Evolutionary conservation across 2,113 vertebrate species (phyloP).

Genomic region (Apeltes quadracus): DNA sequence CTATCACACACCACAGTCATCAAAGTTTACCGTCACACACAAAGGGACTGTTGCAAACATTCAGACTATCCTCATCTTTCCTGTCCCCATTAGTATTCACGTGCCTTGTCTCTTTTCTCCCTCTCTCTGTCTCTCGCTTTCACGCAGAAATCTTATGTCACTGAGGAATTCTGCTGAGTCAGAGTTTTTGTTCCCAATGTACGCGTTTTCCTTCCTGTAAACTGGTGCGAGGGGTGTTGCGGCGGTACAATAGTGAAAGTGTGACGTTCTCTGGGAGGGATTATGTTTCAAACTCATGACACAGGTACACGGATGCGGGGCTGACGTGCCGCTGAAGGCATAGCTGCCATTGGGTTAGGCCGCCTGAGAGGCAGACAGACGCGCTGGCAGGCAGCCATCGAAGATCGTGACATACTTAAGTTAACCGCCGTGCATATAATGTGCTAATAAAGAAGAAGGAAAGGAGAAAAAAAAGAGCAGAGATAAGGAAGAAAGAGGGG

Average conservation of each 20-base stretch:
- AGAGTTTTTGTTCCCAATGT: slow-evolving; percentile 43
- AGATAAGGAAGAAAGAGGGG: slow-evolving; percentile 21
- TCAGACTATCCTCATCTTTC: slow-evolving; percentile 5
- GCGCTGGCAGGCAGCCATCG: background rate
- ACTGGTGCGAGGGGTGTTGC: slow-evolving; percentile 26
- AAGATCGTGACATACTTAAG: background rate
- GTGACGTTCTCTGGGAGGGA: slow-evolving; percentile 1
- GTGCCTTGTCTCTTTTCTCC: slow-evolving; percentile 2
- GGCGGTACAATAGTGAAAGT: slow-evolving; percentile 55
- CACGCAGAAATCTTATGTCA: slow-evolving; percentile 53
- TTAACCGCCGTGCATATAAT: background rate
- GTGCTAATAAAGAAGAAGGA: background rate
- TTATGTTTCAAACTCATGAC: slow-evolving; percentile 7
- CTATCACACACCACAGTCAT: slow-evolving; percentile 40
- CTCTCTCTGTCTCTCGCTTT: slow-evolving; percentile 4
- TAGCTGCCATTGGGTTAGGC: slow-evolving; percentile 18
- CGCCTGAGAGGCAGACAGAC: slow-evolving; percentile 43
- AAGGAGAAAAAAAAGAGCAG: background rate
- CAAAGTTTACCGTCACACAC: slow-evolving; percentile 51
- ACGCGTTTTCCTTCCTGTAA: slow-evolving; percentile 72
- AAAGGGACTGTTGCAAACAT: slow-evolving; percentile 37
- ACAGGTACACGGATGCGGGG: slow-evolving; percentile 31
- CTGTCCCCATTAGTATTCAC: background rate
- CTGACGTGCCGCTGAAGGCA: slow-evolving; percentile 22
- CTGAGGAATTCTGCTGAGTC: slow-evolving; percentile 64